Evolutionary conservation across 1,140 invertebrate species (phyloP).

Genomic region (Drosophila kohkoa): DNA sequence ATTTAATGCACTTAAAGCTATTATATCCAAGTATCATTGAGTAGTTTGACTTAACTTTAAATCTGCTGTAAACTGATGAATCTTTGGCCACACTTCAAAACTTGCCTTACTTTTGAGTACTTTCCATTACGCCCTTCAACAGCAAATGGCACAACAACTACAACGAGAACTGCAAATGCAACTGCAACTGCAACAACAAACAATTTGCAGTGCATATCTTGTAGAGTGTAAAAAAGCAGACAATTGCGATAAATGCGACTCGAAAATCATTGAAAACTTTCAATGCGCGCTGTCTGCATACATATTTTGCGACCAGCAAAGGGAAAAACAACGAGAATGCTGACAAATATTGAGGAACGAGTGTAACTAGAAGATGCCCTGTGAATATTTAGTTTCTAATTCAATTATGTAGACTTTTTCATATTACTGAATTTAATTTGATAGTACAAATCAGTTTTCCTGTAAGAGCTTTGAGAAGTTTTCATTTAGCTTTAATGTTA

Average conservation of each 20-base stretch:
- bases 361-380: neutral
- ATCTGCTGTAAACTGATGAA: conserved; percentile 5
- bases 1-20: conserved; percentile 23
- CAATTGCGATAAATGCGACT: conserved; percentile 74
- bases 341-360: no score
- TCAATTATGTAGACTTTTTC: no score
- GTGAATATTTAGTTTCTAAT: neutral
- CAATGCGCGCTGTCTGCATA: conserved; percentile 75
- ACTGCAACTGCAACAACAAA: conserved; percentile 16
- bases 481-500: no score
- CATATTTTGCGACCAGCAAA: conserved; percentile 51
- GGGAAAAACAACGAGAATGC: conserved; percentile 10
- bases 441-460: no score
- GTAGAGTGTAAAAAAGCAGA: conserved; percentile 61
- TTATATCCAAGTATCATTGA: neutral
- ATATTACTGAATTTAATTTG: no score
- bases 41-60: neutral
- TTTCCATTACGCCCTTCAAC: conserved; percentile 30
- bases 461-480: no score
- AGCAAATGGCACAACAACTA: conserved; percentile 22
- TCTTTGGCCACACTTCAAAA: neutral
- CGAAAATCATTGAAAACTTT: conserved; percentile 76
- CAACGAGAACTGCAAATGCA: conserved; percentile 3
- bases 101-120: conserved; percentile 22
- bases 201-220: conserved; percentile 33